Base-by-base conservation (phyloP, 2,888 invertebrate genomes). In the Folsomia manolachei region DNA sequence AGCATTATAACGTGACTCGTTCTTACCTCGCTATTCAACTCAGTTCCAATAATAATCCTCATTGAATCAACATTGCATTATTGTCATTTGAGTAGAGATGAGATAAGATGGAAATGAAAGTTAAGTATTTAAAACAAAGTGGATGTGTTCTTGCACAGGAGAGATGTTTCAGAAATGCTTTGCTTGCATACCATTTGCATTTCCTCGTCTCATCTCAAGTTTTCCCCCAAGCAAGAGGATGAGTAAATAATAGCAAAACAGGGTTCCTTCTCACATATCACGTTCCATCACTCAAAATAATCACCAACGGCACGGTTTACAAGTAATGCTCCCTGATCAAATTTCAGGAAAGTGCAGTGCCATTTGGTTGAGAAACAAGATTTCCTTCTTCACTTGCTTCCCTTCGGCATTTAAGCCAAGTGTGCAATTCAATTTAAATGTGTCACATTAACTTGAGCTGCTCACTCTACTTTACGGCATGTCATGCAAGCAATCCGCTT, bases 281-380 rank as follows among this genome's bases (percentile, higher is more conserved):
- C 19, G 56, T 56, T 4, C 56, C 19, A 56, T 56, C 56, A 56
- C 56, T 56, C 56, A 56, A 56, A 56, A 56, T 56, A 56, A 56
- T 56, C 56, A 56, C 56, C 56, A 4, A 56, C 18, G 56, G 7
- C 56, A 56, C 56, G 56, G 19, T 56, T 51, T 19, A 56, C 56
- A 21, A 19, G 4, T n/a, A 21, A 56, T 14, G 21, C n/a, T n/a
- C n/a, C n/a, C n/a, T 39, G 14, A 19, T 56, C 56, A 19, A 56
- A 56, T 56, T 56, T 56, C 56, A n/a, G n/a, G n/a, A n/a, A n/a
- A n/a, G n/a, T n/a, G n/a, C n/a, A n/a, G n/a, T n/a, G n/a, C n/a
- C 19, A 56, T 19, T 14, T n/a, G 56, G 56, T 56, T 19, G n/a
- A 19, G 51, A 9, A 51, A 9, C 9, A 56, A 56, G 56, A 56